phyloP scores from a whole-genome alignment of 2,113 vertebrate species.

The Rousettus leschenaultii region DNA sequence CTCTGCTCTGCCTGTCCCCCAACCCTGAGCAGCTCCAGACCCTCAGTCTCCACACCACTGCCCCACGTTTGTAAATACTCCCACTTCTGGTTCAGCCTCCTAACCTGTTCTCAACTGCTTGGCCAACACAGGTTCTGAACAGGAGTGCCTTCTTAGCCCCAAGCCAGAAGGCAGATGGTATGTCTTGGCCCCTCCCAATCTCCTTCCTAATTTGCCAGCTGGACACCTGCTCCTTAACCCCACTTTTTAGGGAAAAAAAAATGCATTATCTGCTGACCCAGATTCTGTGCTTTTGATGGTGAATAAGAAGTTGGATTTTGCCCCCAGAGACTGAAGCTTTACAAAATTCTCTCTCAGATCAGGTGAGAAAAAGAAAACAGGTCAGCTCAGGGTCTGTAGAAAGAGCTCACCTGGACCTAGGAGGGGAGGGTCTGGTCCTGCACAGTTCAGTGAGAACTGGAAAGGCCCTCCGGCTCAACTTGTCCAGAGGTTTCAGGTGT shows the following conservation, averaged over 20 bases:
- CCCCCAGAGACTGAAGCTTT: constrained; percentile 13
- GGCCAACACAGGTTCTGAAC: not conserved
- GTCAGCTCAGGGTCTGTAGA: not conserved
- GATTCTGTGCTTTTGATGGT: constrained; percentile 41
- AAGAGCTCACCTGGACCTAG: not conserved
- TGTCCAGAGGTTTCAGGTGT: not conserved
- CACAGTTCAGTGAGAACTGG: not conserved
- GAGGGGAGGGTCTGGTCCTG: not conserved
- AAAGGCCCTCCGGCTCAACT: not conserved
- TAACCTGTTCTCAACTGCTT: not conserved
- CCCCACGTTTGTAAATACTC: not conserved
- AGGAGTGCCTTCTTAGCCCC: not conserved
- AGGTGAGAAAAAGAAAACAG: not conserved
- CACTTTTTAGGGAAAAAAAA: not conserved
- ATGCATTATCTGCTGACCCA: constrained; percentile 43
- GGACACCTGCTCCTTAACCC: constrained; percentile 33
- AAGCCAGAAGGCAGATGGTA: not conserved
- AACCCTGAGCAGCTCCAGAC: not conserved
- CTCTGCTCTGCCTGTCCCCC: not conserved
- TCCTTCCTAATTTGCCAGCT: constrained; percentile 24
- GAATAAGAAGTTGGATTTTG: constrained; percentile 7
- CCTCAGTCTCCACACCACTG: too few species aligned
- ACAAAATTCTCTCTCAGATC: not conserved
- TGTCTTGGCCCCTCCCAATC: not conserved
- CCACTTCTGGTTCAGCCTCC: fast-evolving